Conservation (phyloP, 2,888 invertebrate species). For the Dione juno region DNA sequence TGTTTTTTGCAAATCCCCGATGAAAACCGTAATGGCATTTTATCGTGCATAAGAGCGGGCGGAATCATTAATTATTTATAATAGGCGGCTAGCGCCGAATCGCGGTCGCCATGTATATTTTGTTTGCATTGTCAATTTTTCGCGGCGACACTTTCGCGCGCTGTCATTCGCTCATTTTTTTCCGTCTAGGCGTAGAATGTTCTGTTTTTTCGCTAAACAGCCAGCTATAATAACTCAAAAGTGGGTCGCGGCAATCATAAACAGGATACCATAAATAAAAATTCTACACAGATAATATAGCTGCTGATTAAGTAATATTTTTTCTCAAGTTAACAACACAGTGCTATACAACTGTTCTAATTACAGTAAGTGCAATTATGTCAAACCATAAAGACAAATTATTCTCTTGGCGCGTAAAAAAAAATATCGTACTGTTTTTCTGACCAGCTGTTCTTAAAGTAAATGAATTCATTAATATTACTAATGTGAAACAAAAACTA, state of each 20-base stretch:
- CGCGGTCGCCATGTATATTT: conserved; percentile 69
- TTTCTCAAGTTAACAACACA: conserved; percentile 9
- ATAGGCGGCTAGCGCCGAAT: conserved; percentile 79
- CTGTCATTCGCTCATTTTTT: conserved; percentile 43
- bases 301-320: conserved; percentile 35
- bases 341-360: conserved; percentile 12
- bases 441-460: conserved; percentile 2
- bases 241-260: conserved; percentile 43
- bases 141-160: conserved; percentile 57
- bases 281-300: conserved; percentile 29
- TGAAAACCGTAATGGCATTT: conserved; percentile 84
- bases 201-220: conserved; percentile 33
- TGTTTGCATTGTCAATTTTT: conserved; percentile 57
- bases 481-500: conserved; percentile 19
- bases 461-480: conserved; percentile 13
- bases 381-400: conserved; percentile 18
- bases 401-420: not conserved
- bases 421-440: conserved; percentile 13
- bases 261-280: conserved; percentile 31
- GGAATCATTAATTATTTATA: conserved; percentile 84
- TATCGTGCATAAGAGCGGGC: conserved; percentile 81
- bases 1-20: conserved; percentile 76
- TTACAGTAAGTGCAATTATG: conserved; percentile 5
- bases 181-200: conserved; percentile 33
- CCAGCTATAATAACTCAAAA: conserved; percentile 34